Base-by-base conservation (phyloP, 2,888 invertebrate genomes). In the Chymomyza caudatula region DNA sequence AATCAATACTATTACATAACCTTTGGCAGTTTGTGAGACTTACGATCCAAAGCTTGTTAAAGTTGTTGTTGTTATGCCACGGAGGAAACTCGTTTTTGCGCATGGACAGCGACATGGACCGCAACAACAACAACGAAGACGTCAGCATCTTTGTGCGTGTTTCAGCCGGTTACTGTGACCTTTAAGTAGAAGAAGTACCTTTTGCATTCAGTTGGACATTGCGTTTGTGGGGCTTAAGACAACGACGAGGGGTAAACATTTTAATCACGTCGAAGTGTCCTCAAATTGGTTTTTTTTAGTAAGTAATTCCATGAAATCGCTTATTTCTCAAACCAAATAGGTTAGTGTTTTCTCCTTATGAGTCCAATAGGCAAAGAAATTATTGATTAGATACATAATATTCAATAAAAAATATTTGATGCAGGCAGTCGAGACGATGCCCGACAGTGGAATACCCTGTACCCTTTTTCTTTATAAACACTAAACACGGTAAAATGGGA, bases 121-220 rank as follows among this genome's bases (percentile, higher is more conserved):
- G 17, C 51, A 51, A 20, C 51, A 4, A 54, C 54, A 37, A 54
- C 25, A 54, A 23, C 54, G 23, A 29, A 29, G 2, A 43, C 13
- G 42, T 49, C 49, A 44, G 57, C 37, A 37, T 0, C 58, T 44
- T 42, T 13, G 29, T 85, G 83, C 85, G 77, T 81, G 75, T 60
- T 54, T 54, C 52, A 75, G 78, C 81, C 74, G 80, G 83, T 85
- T 79, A 73, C 57, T 43, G 58, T 86, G 82, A 86, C 82, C 82
- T 83, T 83, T 86, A 83, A 74, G 76, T 47, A 37, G 29, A 37
- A 37, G 29, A 37, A 37, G 29, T 37, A 11, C 11, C 77, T 67
- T 82, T 69, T 78, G 73, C 71, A 71, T 71, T 71, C 60, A 65
- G 56, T 52, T 8, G 29, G 29, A 37, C 29, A 37, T 4, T 25